Base-by-base conservation (phyloP, 1,140 invertebrate species). In the Papilio machaon region DNA sequence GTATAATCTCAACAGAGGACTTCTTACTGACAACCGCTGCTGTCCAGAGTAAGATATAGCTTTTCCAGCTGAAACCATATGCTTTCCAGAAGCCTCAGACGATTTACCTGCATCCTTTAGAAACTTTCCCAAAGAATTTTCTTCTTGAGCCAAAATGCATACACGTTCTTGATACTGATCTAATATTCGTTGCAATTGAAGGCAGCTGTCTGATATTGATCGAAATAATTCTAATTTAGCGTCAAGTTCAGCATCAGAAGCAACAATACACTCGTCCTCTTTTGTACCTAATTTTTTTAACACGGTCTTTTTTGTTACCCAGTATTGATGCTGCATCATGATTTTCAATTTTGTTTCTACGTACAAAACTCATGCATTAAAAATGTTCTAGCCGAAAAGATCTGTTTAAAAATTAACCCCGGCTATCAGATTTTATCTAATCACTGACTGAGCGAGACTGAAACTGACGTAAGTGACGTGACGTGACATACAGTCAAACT, bases 251-350 rank as follows among this genome's bases (percentile, higher is more conserved):
- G 98, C 97, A 95, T 99, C 99, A 0, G 98, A 99, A 23, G 99
- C 97, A 17, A 99, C 97, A 86, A 99, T 97, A 95, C 98, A 98
- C 83, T 99, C 98, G 93, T 99, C 99, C 95, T 99, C 99, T 95
- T 99, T 99, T 89, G 98, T 98, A 8, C 99, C 99, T 19, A 99
- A 95, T 95, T 99, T 99, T 86, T 98, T 96, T 79, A 99, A 97
- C 43, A 99, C 97, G 73, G 98, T 97, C 95, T 99, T 99, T 91
- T 99, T 99, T 5, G 99, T 99, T 47, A 99, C 97, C 99, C 99
- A 99, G 94, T 98, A 99, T 83, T 99, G 98, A 92, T 99, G 98
- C 91, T 99, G 98, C 96, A 99, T 97, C 92, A 94, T 94, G 73
- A 87, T 93, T 85, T 46, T 43, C 17, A 76, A 82, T 73, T 82